Evolutionary conservation across 1,140 invertebrate species (phyloP).

Genomic region (Listronotus bonariensis): DNA sequence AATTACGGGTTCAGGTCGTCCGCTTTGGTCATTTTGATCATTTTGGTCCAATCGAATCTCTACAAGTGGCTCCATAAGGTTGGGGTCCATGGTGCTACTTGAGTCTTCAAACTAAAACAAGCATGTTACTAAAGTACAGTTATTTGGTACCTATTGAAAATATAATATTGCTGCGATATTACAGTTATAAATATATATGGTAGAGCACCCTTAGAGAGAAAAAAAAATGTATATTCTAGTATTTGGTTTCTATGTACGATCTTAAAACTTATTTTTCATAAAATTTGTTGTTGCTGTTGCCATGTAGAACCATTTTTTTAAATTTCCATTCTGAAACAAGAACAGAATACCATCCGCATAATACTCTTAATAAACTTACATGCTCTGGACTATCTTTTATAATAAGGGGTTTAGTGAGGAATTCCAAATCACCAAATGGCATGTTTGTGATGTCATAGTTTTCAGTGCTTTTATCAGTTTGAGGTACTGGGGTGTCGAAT

Average conservation of each 20-base stretch:
- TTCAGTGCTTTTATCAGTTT: conserved; percentile 33
- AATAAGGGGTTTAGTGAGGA: conserved; percentile 55
- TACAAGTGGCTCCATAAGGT: conserved; percentile 46
- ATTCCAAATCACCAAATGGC: conserved; percentile 62
- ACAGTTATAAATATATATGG: conserved; percentile 1
- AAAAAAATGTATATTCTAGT: too few species aligned
- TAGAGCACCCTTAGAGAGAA: neutral
- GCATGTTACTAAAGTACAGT: too few species aligned
- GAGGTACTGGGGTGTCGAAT: conserved; percentile 20
- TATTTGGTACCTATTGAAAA: neutral
- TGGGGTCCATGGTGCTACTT: conserved; percentile 18
- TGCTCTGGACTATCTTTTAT: conserved; percentile 3
- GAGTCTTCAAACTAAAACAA: conserved; percentile 16
- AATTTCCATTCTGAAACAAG: too few species aligned
- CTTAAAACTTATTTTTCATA: too few species aligned
- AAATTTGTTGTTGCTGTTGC: too few species aligned
- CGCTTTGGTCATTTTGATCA: conserved; percentile 22
- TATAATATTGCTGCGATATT: neutral
- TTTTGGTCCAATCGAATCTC: conserved; percentile 46
- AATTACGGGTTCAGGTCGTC: conserved; percentile 2
- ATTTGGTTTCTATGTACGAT: too few species aligned
- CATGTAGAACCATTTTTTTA: too few species aligned
- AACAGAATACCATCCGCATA: too few species aligned
- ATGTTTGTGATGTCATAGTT: conserved; percentile 63
- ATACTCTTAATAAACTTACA: conserved; percentile 6